Base-by-base conservation (phyloP, 2,888 invertebrate species). In the Minunthozetes semirufus region DNA sequence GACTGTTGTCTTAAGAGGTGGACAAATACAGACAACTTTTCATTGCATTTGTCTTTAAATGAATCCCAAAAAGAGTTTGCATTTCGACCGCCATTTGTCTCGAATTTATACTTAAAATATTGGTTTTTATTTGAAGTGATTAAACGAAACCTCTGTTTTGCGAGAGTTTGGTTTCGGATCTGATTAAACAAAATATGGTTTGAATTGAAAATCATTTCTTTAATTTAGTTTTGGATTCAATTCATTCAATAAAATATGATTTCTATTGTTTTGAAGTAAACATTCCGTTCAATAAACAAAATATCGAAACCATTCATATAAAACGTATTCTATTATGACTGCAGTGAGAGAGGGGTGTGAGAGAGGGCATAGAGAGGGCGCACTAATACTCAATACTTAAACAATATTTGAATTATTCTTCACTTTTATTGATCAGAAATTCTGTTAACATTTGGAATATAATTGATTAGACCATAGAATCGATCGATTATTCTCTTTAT, bases 1-100 rank as follows among this genome's bases (percentile, higher is more conserved):
- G 76, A 77, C 56, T 79, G 79, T 19, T 63, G 74, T 17, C 77
- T 77, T n/a, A 79, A 48, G 15, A 79, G 70, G 56, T 75, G 76
- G 6, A 76, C 77, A 19, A 79, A 75, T 42, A 78, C 27, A 17
- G 74, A 48, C 13, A 78, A 17, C 56, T 75, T 78, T 61, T 77
- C 77, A 48, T 77, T 76, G 79, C 68, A 50, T 68, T 29, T 48
- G 33, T 48, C 74, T 73, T 66, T 73, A 38, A 66, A 6, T 66
- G 42, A 66, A 66, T 66, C 66, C 38, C 29, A 66, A 17, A 66
- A 8, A 1, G 59, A 56, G 19, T 50, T n/a, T 4, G 4, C 63
- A 2, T 8, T 56, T 56, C 42, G 66, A 9, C 42, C 19, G 38
- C 15, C 38, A 66, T 38, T 66, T 66, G 19, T 5, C 6, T 3